These are phyloP conservation scores for Parascotia fuliginaria DNA, from an alignment of 2,888 invertebrate species.

Conservation along the genomic window DNA sequence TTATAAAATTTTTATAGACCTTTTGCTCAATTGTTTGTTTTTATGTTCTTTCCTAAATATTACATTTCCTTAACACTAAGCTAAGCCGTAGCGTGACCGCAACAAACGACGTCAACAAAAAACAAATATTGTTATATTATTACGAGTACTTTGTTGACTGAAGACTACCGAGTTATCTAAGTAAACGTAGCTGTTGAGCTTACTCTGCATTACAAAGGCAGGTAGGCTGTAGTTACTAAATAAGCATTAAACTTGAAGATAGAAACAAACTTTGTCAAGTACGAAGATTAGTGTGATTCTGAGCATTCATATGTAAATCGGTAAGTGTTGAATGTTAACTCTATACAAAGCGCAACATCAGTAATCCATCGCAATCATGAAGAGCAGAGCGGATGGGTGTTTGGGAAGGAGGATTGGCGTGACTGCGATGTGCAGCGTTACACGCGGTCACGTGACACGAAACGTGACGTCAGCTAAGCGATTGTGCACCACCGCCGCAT, in stretches of 20 bases:
- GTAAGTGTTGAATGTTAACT: constrained; percentile 13
- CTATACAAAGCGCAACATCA: constrained; percentile 14
- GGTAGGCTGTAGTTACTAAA: constrained; percentile 17
- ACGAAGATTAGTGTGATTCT: constrained; percentile 22
- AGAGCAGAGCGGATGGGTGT: constrained; percentile 21
- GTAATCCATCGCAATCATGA: constrained; percentile 30
- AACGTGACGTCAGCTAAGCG: constrained; percentile 26
- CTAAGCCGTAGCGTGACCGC: constrained; percentile 4
- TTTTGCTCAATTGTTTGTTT: constrained; percentile 43
- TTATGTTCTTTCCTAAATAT: constrained; percentile 38
- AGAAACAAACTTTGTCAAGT: constrained; percentile 19
- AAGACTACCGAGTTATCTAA: not conserved
- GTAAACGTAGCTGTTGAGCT: not conserved
- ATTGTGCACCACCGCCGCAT: constrained; percentile 21
- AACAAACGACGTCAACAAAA: constrained; percentile 7
- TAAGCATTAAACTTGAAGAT: constrained; percentile 14
- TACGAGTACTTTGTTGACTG: not conserved
- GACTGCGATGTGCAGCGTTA: constrained; percentile 9
- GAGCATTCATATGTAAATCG: constrained; percentile 36
- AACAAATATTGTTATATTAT: too few relatives aligned
- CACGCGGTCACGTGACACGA: constrained; percentile 22
- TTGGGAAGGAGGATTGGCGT: constrained; percentile 19
- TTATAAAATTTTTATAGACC: constrained; percentile 43
- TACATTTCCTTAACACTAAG: constrained; percentile 21
- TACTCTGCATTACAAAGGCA: not conserved